Evolutionary conservation across 2,113 vertebrate genomes (phyloP), one percentile per base, ranked within the genome.

Genomic region (Bungarus multicinctus): DNA sequence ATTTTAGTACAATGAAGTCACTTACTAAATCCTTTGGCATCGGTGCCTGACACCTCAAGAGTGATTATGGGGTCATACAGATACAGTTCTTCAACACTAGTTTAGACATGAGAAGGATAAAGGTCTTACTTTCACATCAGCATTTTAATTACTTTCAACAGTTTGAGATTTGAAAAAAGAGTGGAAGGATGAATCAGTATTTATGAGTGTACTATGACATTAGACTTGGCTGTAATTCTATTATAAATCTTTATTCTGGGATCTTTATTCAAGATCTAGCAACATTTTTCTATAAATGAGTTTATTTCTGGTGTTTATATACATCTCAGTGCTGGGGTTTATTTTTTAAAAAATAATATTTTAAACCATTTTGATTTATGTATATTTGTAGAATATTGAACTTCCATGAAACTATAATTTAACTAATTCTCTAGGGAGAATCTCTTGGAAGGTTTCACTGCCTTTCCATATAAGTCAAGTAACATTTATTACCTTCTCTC

Each of bases 11-110:
- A 90, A 18, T 90, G 91, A 94, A 94, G 91, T 93, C 60, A 90
- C 39, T 93, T 45, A 91, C n/a, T 93, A 96, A 88, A 85, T 94
- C 52, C 74, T 94, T 95, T 30, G 94, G 93, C 95, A 94, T 94
- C 39, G 3, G 16, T 86, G 85, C 94, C 90, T 92, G n/a, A 74
- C 94, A 91, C 92, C 23, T 0, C 88, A 85, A 57, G 25, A 95
- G 43, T 34, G 45, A 90, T 92, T 0, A 0, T 23, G 0, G 30
- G 89, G 47, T 91, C 90, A 88, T 88, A 69, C 89, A 81, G 85
- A 91, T 64, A 74, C 55, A 43, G 14, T 58, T 91, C 57, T 50
- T 95, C 91, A 89, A 87, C 87, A 69, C 87, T 89, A 34, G 27
- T 91, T 91, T 43, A 93, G 92, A 88, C 64, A 50, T 1, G 69